These are phyloP conservation scores for Pollenia amentaria DNA, from an alignment of 2,888 invertebrate genomes.

Conservation along the genomic window DNA sequence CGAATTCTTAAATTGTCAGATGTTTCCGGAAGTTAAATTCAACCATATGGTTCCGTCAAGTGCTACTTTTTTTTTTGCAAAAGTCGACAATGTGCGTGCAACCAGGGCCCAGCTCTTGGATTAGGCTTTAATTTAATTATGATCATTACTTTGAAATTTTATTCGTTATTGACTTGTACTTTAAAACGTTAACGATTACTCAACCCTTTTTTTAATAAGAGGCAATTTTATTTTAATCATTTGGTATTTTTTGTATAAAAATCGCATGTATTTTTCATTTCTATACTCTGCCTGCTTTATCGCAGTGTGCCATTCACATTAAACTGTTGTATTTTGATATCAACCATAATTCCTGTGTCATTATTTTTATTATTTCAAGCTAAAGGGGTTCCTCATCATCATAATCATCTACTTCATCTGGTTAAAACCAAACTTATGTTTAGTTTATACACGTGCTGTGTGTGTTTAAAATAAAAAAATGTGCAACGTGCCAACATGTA, in stretches of 20 bases:
- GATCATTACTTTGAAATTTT: not conserved
- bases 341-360: conserved; percentile 54
- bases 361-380: conserved; percentile 47
- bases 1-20: too few relatives aligned
- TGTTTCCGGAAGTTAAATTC: too few relatives aligned
- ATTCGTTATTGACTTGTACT: conserved; percentile 2
- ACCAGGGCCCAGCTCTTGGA: too few relatives aligned
- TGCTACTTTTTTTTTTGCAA: too few relatives aligned
- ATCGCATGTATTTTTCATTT: not conserved
- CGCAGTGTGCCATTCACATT: not conserved
- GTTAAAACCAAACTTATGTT: conserved; percentile 49
- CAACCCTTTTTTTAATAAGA: conserved; percentile 1
- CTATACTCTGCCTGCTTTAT: not conserved
- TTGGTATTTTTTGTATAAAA: not conserved
- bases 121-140: not conserved
- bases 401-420: conserved; percentile 38
- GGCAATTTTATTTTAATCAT: not conserved
- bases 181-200: not conserved
- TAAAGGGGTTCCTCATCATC: conserved; percentile 30
- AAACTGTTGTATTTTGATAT: conserved; percentile 35
- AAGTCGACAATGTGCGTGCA: too few relatives aligned
- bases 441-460: conserved; percentile 47
- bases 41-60: too few relatives aligned
- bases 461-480: conserved; percentile 34
- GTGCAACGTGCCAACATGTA: conserved; percentile 49